Conservation (phyloP, 1,140 invertebrate species). For the Bilobella aurantiaca region DNA sequence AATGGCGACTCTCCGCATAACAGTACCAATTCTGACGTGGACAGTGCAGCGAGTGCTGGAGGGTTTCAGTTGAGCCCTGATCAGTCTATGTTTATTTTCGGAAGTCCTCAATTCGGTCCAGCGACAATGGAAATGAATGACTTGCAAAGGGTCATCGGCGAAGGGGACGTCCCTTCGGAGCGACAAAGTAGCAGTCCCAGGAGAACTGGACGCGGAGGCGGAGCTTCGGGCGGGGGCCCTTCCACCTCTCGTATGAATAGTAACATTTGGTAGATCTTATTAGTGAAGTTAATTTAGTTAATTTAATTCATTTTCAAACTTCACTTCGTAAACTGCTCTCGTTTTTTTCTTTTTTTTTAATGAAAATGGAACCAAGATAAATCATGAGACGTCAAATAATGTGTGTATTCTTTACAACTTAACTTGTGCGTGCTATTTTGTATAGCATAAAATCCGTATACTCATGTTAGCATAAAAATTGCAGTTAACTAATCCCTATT, state of each 20-base stretch:
- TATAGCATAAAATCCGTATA: no score
- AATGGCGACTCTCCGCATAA: constrained; percentile 16
- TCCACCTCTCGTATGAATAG: not conserved
- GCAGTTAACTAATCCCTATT: no score
- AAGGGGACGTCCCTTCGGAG: not conserved
- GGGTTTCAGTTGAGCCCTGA: constrained; percentile 23
- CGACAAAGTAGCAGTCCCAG: not conserved
- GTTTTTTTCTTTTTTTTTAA: no score
- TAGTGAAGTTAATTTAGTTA: not conserved
- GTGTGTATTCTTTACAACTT: no score
- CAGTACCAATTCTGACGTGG: constrained; percentile 28
- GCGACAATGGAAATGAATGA: constrained; percentile 12
- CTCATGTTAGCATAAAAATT: no score
- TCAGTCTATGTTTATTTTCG: constrained; percentile 26
- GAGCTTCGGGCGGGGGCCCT: not conserved
- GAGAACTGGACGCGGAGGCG: not conserved
- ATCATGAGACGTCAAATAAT: no score
- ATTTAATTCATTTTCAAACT: not conserved
- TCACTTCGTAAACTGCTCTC: not conserved
- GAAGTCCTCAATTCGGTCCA: constrained; percentile 27
- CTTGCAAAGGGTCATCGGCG: constrained; percentile 13
- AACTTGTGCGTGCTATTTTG: no score
- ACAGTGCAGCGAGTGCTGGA: constrained; percentile 32
- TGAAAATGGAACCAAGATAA: no score
- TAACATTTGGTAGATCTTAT: not conserved